Base-by-base conservation (phyloP, 2,797 vertebrate species). In the Erithacus rubecula region DNA sequence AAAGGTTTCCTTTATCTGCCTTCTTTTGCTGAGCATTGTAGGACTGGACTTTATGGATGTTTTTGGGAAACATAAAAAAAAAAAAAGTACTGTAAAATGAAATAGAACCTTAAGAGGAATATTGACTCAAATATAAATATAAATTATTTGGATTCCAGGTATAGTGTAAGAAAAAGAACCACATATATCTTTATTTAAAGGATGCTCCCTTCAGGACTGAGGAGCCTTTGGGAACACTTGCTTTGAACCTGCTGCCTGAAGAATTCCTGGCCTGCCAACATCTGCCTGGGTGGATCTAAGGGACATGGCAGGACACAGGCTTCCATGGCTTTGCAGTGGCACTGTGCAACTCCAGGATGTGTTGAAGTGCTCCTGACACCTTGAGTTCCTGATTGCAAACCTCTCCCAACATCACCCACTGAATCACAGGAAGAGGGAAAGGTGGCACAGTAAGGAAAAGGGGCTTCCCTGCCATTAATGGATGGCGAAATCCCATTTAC, bases 331-430 rank as follows among this genome's bases (percentile, higher is more conserved):
- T 34, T 43, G 62, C 67, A 64, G 10, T 14, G 53, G 22, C 44
- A 20, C 44, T 5, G 1, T 24, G 49, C 17, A 19, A 37, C 58
- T 49, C 52, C 44, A 52, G 71, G 21, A 36, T 39, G 70, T 70
- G 46, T 16, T 74, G 56, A 58, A 49, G 15, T 32, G 16, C 20
- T 30, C 65, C 37, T 77, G 32, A 41, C 47, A 12, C 65, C 37
- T 81, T 29, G 8, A 29, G n/a, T 15, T 51, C 26, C 70, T 70
- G 39, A 53, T 37, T 64, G 26, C 29, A n/a, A 5, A 1, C 44
- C 15, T 79, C 58, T 68, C 68, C 71, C 34, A 62, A 0, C 17
- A 17, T 15, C 2, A 0, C 44, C 36, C 9, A 4, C 0, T 36
- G 60, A 64, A 39, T 34, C 71, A 46, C 26, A 39, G 62, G 43